Evolutionary conservation across 2,888 invertebrate genomes (phyloP).

Genomic region (Opisthograptis luteolata): DNA sequence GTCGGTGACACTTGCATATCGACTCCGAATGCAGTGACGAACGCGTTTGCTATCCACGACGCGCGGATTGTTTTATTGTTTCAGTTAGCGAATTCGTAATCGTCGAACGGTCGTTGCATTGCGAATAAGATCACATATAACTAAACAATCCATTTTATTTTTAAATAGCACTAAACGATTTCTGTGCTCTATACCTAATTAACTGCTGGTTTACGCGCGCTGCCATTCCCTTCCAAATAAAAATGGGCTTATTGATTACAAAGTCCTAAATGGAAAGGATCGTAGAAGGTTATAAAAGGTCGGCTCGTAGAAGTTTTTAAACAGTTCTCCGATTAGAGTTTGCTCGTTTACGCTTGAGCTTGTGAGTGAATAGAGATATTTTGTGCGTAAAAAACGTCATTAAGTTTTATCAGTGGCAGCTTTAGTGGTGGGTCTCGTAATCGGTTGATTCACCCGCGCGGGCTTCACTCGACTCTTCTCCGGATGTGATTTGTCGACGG

Average conservation of each 20-base stretch:
- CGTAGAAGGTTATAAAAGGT: constrained; percentile 12
- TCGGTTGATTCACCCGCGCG: constrained; percentile 73
- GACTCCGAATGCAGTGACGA: constrained; percentile 66
- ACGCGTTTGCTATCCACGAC: constrained; percentile 66
- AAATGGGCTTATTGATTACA: constrained; percentile 42
- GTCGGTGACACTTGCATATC: constrained; percentile 57
- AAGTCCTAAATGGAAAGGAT: constrained; percentile 20
- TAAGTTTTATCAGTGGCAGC: constrained; percentile 63
- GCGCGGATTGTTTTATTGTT: constrained; percentile 67
- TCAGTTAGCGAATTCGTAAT: constrained; percentile 72
- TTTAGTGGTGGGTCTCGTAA: constrained; percentile 60
- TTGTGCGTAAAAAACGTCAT: constrained; percentile 42
- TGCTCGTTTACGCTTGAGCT: background rate
- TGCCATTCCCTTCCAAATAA: constrained; percentile 35
- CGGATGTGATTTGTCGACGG: constrained; percentile 83
- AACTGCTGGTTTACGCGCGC: constrained; percentile 15
- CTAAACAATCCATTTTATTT: constrained; percentile 13
- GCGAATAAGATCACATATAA: constrained; percentile 37
- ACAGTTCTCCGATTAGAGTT: background rate
- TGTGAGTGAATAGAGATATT: constrained; percentile 2
- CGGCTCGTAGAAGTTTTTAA: background rate
- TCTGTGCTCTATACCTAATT: constrained; percentile 11
- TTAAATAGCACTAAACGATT: constrained; percentile 9
- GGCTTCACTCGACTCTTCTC: constrained; percentile 65
- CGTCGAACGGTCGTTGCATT: constrained; percentile 67